Evolutionary conservation across 2,888 invertebrate species (phyloP).

Genomic region (Steinernema carpocapsae): DNA sequence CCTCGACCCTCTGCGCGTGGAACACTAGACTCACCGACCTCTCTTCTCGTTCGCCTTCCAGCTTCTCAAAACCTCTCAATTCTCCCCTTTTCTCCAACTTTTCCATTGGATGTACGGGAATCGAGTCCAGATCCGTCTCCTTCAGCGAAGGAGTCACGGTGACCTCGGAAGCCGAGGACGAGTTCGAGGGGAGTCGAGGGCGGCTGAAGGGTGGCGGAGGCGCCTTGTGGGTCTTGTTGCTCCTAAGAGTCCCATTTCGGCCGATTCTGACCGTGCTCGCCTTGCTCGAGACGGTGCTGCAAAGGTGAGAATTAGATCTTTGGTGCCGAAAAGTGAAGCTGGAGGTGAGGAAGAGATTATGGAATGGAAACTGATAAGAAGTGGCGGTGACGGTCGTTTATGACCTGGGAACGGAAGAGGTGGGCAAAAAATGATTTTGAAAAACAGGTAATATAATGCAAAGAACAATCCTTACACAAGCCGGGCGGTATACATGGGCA

Average conservation of each 20-base stretch:
- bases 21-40: neutral
- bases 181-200: neutral
- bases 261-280: neutral
- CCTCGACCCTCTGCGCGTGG: neutral
- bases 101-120: neutral
- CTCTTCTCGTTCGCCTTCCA: neutral
- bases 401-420: neutral
- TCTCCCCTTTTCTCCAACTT: too few relatives aligned
- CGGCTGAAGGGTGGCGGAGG: neutral
- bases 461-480: too few relatives aligned
- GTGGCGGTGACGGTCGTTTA: neutral
- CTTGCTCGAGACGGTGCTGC: slow-evolving; percentile 10
- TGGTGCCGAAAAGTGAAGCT: too few relatives aligned
- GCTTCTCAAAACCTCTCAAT: too few relatives aligned
- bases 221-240: neutral
- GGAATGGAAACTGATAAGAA: neutral
- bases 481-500: too few relatives aligned
- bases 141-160: neutral
- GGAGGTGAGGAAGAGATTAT: neutral
- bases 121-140: slow-evolving; percentile 11
- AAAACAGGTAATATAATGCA: too few relatives aligned
- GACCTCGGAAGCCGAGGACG: neutral
- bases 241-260: slow-evolving; percentile 7
- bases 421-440: too few relatives aligned
- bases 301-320: too few relatives aligned